Evolutionary conservation across 2,797 vertebrate species (phyloP).

Genomic region (Pitangus sulphuratus): DNA sequence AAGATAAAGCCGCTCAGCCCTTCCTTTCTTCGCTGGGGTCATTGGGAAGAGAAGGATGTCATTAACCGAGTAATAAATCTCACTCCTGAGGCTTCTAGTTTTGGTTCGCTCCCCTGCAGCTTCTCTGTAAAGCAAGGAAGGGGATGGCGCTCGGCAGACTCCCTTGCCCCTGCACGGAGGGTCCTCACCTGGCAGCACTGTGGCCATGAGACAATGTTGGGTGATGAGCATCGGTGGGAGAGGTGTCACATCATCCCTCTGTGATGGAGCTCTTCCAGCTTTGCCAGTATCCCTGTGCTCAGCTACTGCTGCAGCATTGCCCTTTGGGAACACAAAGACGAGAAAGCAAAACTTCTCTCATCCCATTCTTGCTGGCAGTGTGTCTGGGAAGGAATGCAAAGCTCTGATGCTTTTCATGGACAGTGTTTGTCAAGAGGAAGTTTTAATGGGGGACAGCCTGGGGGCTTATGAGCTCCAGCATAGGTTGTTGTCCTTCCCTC

Average conservation of each 20-base stretch:
- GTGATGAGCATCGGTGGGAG: fast-evolving
- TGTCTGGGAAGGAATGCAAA: background rate
- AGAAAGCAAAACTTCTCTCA: background rate
- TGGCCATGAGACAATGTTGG: fast-evolving
- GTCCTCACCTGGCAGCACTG: background rate
- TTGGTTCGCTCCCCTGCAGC: background rate
- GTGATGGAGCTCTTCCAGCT: fast-evolving
- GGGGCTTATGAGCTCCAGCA: background rate
- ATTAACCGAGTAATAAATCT: constrained; percentile 45
- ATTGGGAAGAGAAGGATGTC: constrained; percentile 12
- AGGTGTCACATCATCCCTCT: background rate
- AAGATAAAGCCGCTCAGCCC: constrained; percentile 66
- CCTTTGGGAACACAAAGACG: background rate
- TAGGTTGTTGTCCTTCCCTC: background rate
- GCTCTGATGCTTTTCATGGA: background rate
- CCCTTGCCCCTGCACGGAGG: fast-evolving
- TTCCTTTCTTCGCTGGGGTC: background rate
- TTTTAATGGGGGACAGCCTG: fast-evolving
- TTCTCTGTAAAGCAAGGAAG: background rate
- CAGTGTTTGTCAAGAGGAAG: background rate
- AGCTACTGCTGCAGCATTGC: background rate
- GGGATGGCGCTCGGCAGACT: background rate
- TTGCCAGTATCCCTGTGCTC: background rate
- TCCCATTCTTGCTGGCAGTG: background rate
- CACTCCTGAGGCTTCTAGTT: constrained; percentile 2